Base-by-base conservation (phyloP, 2,113 vertebrate genomes). In the Eidolon helvum region DNA sequence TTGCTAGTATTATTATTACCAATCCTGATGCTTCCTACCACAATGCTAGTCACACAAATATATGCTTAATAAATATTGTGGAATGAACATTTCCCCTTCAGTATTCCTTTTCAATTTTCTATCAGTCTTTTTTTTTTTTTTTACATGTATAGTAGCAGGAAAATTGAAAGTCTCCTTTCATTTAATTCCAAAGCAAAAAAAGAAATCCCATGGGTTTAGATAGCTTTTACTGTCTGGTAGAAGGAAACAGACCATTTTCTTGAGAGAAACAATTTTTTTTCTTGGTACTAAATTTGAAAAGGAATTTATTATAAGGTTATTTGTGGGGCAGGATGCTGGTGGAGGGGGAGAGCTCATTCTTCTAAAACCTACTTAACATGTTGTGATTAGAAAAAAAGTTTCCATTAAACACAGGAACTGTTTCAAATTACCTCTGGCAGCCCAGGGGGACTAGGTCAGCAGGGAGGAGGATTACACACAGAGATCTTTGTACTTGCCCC, bases 331-430 rank as follows among this genome's bases (percentile, higher is more conserved):
- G 68, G 59, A 85, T 89, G n/a, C 91, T 89, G 48, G 86, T 77
- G 71, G 79, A 85, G 28, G 30, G 53, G 24, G 21, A 45, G 45
- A 66, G 53, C 33, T 63, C 61, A 74, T 91, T 95, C 35, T 89
- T 95, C 71, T 95, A 77, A 95, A 90, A 86, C 72, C 72, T 86
- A 85, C 38, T 95, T 97, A 96, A 66, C 55, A 50, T 95, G 77
- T 86, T 88, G 77, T 40, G 35, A 72, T 96, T 79, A 94, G 72
- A 10, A 5, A 45, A 50, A 89, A 95, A 74, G 18, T 75, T 94
- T 95, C 87, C 92, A 66, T 92, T 75, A 90, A 93, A 40, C 72
- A 75, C 87, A 96, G 83, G 12, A 82, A 43, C 78, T 78, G 2
- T 94, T 91, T 97, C 93, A 59, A 65, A 80, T 97, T 68, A 79